Evolutionary conservation across 2,888 invertebrate genomes (phyloP), one percentile per base, ranked within the genome.

Genomic region (Callyntrura guangdongensis): DNA sequence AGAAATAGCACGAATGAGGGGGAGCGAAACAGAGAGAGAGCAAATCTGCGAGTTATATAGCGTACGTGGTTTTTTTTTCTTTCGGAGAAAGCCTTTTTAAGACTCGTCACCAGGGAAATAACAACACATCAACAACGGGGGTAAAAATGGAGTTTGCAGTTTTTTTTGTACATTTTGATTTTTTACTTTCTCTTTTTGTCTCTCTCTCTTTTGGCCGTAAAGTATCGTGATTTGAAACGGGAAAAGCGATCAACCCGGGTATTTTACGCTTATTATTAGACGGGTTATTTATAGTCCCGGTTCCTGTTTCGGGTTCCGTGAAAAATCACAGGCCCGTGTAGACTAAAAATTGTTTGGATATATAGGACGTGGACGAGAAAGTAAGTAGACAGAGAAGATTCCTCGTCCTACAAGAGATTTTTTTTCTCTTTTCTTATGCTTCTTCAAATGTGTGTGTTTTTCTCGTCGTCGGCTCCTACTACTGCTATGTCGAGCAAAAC

Each of bases 401-500:
- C 36, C 6, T 36, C n/a, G n/a, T 36, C 2, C 36, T 36, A 59
- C 8, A 36, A 59, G 49, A 12, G 61, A 12, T 67, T 64, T 36
- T 45, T 47, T 82, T 61, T 56, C 47, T 79, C 72, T 72, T 11
- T 72, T 45, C 14, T 36, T 72, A 12, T 81, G 25, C 20, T 9
- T 20, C 47, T 49, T 74, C n/a, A n/a, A n/a, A n/a, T n/a, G n/a
- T 22, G 47, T 17, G 20, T 74, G 14, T 69, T 14, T 27, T 69
- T 69, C 67, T n/a, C 27, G 14, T n/a, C 36, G 67, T 69, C 36
- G 27, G 67, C 36, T 36, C 14, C 14, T 36, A 14, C 49, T 47
- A 14, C 72, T 45, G 72, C 74, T 47, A 25, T 79, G 22, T 53
- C 22, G 49, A 82, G 84, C 61, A 61, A 49, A 86, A 86, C 86